Conservation (phyloP, 2,113 vertebrate species). For the Calyptommatus sinebrachiatus region DNA sequence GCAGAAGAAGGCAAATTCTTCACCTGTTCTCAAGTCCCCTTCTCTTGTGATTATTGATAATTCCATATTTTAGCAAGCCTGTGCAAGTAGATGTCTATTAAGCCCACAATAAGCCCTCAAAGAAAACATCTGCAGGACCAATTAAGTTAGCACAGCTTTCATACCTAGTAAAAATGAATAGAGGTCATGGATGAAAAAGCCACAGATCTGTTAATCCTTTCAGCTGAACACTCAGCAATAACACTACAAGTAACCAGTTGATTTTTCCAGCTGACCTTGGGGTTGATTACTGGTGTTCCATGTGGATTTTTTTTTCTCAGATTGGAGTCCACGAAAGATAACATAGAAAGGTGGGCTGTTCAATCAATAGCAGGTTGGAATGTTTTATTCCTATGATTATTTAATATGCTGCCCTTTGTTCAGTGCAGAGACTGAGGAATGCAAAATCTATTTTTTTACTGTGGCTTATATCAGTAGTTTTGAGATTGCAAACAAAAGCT, state of each 20-base stretch:
- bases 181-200: neutral
- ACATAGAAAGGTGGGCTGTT: neutral
- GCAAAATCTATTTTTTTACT: neutral
- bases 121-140: neutral
- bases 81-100: neutral
- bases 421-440: conserved; percentile 5
- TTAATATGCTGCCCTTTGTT: neutral
- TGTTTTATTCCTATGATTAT: neutral
- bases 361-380: conserved; percentile 24
- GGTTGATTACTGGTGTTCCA: neutral
- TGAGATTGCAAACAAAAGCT: conserved; percentile 46
- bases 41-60: neutral
- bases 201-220: neutral
- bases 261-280: neutral
- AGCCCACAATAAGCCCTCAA: neutral
- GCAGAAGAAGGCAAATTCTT: too few species aligned
- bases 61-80: neutral
- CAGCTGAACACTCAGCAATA: conserved; percentile 1
- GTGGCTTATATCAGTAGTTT: neutral
- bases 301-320: neutral
- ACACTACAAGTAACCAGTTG: neutral
- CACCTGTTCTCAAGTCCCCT: too few species aligned
- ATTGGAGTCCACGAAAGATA: neutral
- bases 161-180: neutral
- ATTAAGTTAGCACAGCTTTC: neutral